Evolutionary conservation across 1,140 invertebrate species (phyloP).

Genomic region (Plutomurus gul): DNA sequence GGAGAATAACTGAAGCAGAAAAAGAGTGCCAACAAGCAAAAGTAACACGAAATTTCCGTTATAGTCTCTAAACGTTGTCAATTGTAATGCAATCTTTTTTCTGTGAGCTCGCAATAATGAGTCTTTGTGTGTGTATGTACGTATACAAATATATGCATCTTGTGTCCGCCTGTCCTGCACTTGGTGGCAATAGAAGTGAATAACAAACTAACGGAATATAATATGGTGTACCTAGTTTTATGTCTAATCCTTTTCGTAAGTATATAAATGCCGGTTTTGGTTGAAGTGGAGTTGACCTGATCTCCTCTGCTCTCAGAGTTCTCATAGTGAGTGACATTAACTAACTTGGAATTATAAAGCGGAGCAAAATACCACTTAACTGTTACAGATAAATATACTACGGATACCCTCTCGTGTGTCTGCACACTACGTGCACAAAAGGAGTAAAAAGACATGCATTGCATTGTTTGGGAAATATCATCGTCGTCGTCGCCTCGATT

Average conservation of each 20-base stretch:
- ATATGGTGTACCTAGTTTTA: not conserved
- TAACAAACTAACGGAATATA: too few relatives aligned
- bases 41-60: conserved; percentile 27
- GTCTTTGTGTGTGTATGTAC: too few relatives aligned
- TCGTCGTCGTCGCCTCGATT: too few relatives aligned
- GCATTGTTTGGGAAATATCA: not conserved
- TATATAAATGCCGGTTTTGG: not conserved
- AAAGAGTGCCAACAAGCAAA: conserved; percentile 26
- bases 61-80: not conserved
- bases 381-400: too few relatives aligned
- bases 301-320: not conserved
- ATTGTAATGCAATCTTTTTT: conserved; percentile 16
- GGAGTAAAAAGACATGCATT: not conserved
- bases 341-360: too few relatives aligned
- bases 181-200: not conserved
- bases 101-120: too few relatives aligned
- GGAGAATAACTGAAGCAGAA: conserved; percentile 17
- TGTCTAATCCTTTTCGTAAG: not conserved
- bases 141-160: not conserved
- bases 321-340: not conserved
- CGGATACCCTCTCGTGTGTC: not conserved
- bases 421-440: not conserved
- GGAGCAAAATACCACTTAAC: too few relatives aligned
- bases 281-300: not conserved
- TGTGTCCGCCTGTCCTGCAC: not conserved